Conservation (phyloP, 2,113 vertebrate species). For the Zapornia atra region DNA sequence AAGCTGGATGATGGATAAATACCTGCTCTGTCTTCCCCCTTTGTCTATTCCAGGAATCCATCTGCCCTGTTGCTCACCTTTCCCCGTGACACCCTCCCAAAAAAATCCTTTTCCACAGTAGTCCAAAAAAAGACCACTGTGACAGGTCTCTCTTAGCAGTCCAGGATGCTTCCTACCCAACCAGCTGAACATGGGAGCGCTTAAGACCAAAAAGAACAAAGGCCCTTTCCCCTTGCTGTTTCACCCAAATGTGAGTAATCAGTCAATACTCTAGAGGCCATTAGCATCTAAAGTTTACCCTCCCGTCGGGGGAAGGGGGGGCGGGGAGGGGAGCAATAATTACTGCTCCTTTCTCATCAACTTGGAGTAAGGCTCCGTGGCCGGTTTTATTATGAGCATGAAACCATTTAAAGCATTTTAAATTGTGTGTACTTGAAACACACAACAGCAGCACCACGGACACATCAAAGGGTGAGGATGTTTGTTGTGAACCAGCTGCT, state of each 20-base stretch:
- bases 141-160: not conserved
- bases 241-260: not conserved
- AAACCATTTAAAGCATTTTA: not conserved
- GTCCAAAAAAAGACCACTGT: not conserved
- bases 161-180: not conserved
- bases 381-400: not conserved
- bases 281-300: not conserved
- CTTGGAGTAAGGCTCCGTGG: not conserved
- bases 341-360: slow-evolving; percentile 30
- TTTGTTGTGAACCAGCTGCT: slow-evolving; percentile 9
- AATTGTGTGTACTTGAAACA: not conserved
- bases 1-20: not conserved
- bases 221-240: not conserved
- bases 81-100: not conserved
- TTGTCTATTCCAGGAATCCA: not conserved
- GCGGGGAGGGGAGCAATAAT: slow-evolving; percentile 32
- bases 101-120: not conserved
- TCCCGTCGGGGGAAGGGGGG: not conserved
- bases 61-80: not conserved
- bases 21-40: not conserved
- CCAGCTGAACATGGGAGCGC: not conserved
- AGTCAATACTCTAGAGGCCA: not conserved
- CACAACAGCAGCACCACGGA: not conserved
- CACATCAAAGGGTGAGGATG: not conserved
- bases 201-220: not conserved